phyloP scores from a whole-genome alignment of 2,797 vertebrate species.

The Helostoma temminkii region DNA sequence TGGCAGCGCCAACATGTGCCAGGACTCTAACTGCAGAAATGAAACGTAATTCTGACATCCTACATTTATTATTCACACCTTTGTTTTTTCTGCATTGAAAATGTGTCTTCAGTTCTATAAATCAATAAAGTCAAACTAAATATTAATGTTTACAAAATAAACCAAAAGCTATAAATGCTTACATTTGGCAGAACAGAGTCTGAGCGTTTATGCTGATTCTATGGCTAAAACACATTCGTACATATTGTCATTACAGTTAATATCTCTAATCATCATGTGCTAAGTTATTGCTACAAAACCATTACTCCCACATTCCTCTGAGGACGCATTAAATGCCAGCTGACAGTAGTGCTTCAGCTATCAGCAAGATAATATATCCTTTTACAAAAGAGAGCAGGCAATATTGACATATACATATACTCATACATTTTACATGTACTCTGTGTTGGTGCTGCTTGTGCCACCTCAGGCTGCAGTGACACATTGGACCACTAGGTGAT shows the following conservation, averaged over 20 bases:
- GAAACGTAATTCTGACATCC: too few relatives aligned
- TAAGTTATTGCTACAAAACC: not conserved
- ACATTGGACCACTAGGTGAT: conserved; percentile 60
- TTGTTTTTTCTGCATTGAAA: too few relatives aligned
- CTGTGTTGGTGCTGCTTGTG: not conserved
- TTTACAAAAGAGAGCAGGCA: not conserved
- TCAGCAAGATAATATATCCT: too few relatives aligned
- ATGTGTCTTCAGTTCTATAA: not conserved
- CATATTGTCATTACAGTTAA: not conserved
- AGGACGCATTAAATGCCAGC: not conserved
- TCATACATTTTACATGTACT: not conserved
- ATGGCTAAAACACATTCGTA: not conserved
- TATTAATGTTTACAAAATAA: not conserved
- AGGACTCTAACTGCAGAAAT: too few relatives aligned
- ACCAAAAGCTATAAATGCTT: not conserved
- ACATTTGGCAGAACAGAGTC: not conserved
- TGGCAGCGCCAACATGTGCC: too few relatives aligned
- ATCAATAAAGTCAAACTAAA: not conserved
- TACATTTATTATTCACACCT: too few relatives aligned
- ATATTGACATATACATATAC: too few relatives aligned
- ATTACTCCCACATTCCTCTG: not conserved
- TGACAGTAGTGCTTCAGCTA: not conserved
- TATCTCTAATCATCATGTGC: not conserved
- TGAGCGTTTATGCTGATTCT: not conserved
- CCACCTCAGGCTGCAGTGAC: conserved; percentile 18